A percentile compares a stretch with the other conserved stretches of the same genome.
phyloP scores from a whole-genome alignment of 2,113 vertebrate species.

The Lathamus discolor region DNA sequence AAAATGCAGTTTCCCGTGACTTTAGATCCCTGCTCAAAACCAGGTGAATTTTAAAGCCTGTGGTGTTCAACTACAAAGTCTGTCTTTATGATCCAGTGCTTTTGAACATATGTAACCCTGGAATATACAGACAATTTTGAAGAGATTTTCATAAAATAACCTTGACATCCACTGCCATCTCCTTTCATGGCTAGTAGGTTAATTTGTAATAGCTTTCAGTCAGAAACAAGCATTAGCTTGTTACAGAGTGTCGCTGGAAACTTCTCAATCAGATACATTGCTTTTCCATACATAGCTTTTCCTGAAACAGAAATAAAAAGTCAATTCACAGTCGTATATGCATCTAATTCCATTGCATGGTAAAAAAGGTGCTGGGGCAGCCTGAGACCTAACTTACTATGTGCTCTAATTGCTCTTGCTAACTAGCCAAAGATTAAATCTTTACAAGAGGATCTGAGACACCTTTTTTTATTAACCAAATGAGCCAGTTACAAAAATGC shows the following conservation, averaged over 20 bases:
- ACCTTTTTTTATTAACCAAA: background rate
- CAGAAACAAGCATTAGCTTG: background rate
- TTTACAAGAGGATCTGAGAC: background rate
- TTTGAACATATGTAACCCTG: background rate
- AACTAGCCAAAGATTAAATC: background rate
- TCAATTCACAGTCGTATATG: background rate
- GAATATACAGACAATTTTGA: background rate
- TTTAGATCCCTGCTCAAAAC: background rate
- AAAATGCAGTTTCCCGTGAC: background rate
- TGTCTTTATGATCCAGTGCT: background rate
- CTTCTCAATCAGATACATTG: background rate
- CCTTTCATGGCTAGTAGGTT: background rate
- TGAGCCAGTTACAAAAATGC: background rate
- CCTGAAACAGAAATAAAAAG: background rate
- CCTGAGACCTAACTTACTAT: background rate
- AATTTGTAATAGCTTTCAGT: background rate
- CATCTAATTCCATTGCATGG: background rate
- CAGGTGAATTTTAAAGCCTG: background rate
- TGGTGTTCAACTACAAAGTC: background rate
- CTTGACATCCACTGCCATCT: background rate
- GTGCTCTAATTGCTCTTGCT: background rate
- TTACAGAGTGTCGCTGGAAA: background rate
- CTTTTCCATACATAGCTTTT: background rate
- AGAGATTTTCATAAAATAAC: background rate
- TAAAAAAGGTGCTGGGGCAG: background rate